Evolutionary conservation across 2,113 vertebrate species (phyloP), one percentile per base, ranked within the genome.

Genomic region (Etheostoma spectabile): DNA sequence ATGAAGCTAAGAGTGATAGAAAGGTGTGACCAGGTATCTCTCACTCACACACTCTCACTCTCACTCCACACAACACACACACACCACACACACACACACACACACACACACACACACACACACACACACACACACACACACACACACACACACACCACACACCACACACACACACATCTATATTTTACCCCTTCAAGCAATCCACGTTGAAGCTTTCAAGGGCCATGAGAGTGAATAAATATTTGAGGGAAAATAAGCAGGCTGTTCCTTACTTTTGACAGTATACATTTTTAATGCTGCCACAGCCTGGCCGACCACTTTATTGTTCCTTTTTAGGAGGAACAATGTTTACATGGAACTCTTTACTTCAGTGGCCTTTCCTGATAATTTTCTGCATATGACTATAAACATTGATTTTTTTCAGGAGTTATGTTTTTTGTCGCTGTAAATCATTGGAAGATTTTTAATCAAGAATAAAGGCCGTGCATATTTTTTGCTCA

Each of bases 231-330:
- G 89, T 80, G 88, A 93, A 93, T 92, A 93, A 86, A 93, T 94
- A 94, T 93, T 93, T 92, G 87, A 87, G 74, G 59, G 86, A 81
- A 91, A 91, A 81, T 87, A 91, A 92, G 85, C 84, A 76, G 38
- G 51, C 79, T 61, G 71, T 65, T 87, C 59, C 77, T 61, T 78
- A 78, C 76, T 65, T 80, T 68, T 83, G 87, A 83, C 80, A 77
- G 85, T 78, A 63, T 86, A 60, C 80, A 92, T 94, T 88, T 90
- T 95, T 93, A 92, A 94, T 89, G 80, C 76, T 21, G 82, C 81
- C 76, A 68, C 80, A 82, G 66, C 81, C 52, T 65, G n/a, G 59
- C 30, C 19, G 19, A 74, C 52, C 74, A 89, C 86, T 91, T 80
- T 84, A 73, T 72, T 80, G 70, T 74, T 87, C 73, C 70, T 76